These are phyloP conservation scores for Rostratula benghalensis DNA, from an alignment of 2,113 vertebrate genomes.

Conservation along the genomic window DNA sequence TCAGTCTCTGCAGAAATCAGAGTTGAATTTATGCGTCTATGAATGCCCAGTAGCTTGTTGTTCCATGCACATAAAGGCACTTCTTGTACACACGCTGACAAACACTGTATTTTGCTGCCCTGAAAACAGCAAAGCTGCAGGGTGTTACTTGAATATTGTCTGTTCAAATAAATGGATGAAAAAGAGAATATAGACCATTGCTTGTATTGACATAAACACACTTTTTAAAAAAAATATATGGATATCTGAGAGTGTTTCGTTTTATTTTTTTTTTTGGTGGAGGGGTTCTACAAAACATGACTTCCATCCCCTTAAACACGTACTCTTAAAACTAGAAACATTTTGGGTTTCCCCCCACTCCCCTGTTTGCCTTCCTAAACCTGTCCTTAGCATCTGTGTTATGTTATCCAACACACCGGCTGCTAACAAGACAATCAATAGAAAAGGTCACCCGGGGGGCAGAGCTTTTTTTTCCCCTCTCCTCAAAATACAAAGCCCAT, in stretches of 20 bases:
- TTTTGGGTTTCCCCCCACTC: not conserved
- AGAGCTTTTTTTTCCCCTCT: not conserved
- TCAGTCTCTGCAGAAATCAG: not conserved
- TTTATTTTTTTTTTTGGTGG: slow-evolving; percentile 10
- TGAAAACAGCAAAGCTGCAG: not conserved
- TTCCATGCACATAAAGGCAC: not conserved
- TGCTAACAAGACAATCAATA: slow-evolving; percentile 64
- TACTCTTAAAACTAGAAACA: slow-evolving; percentile 10
- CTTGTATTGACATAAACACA: slow-evolving; percentile 14
- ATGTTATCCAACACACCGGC: slow-evolving; percentile 62
- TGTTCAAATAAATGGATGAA: slow-evolving; percentile 34
- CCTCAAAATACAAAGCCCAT: not conserved
- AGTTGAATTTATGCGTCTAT: not conserved
- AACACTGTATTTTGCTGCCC: not conserved
- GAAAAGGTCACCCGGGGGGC: slow-evolving; percentile 37
- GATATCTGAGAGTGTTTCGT: slow-evolving; percentile 61
- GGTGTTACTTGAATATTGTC: slow-evolving; percentile 27
- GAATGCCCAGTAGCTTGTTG: not conserved
- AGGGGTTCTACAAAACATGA: slow-evolving; percentile 30
- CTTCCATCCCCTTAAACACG: slow-evolving; percentile 7
- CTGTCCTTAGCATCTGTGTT: slow-evolving; percentile 59
- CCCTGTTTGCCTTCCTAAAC: not conserved
- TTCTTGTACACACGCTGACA: not conserved
- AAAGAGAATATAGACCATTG: slow-evolving; percentile 19
- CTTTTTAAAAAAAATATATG: not conserved